Evolutionary conservation across 2,113 vertebrate species (phyloP).

Genomic region (Holacanthus passer): DNA sequence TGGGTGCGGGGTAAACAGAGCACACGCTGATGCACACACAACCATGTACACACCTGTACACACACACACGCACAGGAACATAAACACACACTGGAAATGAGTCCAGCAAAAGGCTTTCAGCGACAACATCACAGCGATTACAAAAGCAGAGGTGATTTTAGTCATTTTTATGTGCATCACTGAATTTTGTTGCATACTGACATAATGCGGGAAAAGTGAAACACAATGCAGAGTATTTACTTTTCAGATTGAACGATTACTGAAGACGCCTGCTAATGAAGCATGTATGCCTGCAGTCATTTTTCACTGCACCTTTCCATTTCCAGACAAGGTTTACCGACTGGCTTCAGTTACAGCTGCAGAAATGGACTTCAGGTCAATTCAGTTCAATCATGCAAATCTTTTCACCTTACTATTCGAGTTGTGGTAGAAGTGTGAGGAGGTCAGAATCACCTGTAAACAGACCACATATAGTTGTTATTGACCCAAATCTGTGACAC

Average conservation of each 20-base stretch:
- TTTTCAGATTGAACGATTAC: slow-evolving; percentile 8
- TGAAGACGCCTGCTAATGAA: background rate
- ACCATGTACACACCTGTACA: background rate
- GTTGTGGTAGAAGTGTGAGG: background rate
- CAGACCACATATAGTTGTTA: background rate
- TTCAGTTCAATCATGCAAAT: slow-evolving; percentile 8
- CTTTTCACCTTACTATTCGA: background rate
- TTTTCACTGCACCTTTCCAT: slow-evolving; percentile 2
- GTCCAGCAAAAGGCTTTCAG: slow-evolving; percentile 7
- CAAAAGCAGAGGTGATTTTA: background rate
- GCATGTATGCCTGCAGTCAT: slow-evolving; percentile 13
- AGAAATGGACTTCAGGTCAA: slow-evolving; percentile 1
- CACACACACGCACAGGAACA: background rate
- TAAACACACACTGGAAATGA: slow-evolving; percentile 16
- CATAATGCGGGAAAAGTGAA: background rate
- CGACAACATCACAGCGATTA: slow-evolving; percentile 9
- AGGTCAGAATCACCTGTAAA: background rate
- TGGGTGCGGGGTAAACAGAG: slow-evolving; percentile 23
- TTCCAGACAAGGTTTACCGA: slow-evolving; percentile 2
- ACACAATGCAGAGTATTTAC: background rate
- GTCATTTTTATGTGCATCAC: background rate
- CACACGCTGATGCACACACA: background rate
- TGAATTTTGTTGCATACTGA: background rate
- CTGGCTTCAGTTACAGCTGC: background rate
- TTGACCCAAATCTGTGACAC: background rate